Evolutionary conservation across 2,888 invertebrate genomes (phyloP).

Genomic region (Phragmatobia fuliginosa): DNA sequence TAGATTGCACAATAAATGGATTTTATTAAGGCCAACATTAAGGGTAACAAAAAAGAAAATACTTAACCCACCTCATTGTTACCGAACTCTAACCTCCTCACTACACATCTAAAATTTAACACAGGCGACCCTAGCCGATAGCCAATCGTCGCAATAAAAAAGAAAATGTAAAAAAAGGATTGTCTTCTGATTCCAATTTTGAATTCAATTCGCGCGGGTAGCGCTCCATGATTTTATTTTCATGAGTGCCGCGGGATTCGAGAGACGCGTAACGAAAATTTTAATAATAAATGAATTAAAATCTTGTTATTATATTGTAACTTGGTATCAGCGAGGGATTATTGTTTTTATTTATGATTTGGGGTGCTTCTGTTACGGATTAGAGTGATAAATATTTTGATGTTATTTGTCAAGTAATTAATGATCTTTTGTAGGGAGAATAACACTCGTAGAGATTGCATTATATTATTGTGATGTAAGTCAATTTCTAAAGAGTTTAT

Average conservation of each 20-base stretch:
- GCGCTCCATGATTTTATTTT: slow-evolving; percentile 85
- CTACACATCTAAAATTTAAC: slow-evolving; percentile 78
- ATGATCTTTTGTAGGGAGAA: slow-evolving; percentile 12
- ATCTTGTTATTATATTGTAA: slow-evolving; percentile 66
- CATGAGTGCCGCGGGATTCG: slow-evolving; percentile 78
- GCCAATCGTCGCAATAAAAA: slow-evolving; percentile 79
- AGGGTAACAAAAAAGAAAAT: slow-evolving; percentile 30
- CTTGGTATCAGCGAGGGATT: slow-evolving; percentile 61
- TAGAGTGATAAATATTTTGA: slow-evolving; percentile 49
- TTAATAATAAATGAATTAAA: slow-evolving; percentile 77
- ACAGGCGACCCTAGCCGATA: slow-evolving; percentile 70
- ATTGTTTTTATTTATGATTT: slow-evolving; percentile 57
- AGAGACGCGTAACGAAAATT: slow-evolving; percentile 62
- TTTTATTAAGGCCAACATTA: slow-evolving; percentile 12
- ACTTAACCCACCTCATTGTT: slow-evolving; percentile 42
- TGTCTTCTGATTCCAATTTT: slow-evolving; percentile 85
- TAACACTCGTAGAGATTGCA: not conserved
- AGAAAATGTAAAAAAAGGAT: slow-evolving; percentile 71
- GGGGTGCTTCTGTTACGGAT: slow-evolving; percentile 45
- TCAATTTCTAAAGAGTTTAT: not conserved
- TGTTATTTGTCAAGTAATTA: slow-evolving; percentile 31
- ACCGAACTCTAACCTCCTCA: slow-evolving; percentile 55
- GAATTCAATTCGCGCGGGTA: slow-evolving; percentile 83
- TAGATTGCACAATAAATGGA: slow-evolving; percentile 16
- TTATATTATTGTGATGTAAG: not conserved